phyloP scores from a whole-genome alignment of 2,797 vertebrate species.

The Coendou prehensilis region DNA sequence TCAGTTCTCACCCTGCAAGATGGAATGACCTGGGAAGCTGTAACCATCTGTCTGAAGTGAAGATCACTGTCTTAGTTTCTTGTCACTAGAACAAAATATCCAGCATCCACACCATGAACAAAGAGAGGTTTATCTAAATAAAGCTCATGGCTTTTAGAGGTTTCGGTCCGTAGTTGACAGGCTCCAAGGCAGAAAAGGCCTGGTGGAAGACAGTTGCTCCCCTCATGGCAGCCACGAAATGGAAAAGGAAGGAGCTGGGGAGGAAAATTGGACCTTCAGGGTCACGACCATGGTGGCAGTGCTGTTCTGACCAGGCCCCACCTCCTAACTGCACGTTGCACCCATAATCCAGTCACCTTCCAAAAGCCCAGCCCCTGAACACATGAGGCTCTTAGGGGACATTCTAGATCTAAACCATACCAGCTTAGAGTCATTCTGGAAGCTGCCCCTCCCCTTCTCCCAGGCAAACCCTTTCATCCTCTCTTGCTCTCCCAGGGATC shows the following conservation, averaged over 20 bases:
- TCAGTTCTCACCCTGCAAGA: not conserved
- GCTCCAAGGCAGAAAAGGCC: not conserved
- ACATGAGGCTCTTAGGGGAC: not conserved
- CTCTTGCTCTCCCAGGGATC: not conserved
- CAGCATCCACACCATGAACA: not conserved
- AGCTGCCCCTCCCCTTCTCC: too few species aligned
- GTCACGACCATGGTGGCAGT: too few species aligned
- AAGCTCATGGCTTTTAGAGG: not conserved
- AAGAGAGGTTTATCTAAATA: not conserved
- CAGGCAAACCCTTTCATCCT: not conserved
- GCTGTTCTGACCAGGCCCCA: not conserved
- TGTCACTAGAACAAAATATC: not conserved
- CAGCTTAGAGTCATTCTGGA: not conserved
- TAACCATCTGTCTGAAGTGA: not conserved
- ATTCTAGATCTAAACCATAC: not conserved
- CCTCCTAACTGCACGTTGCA: not conserved
- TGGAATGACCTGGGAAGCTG: conserved; percentile 11
- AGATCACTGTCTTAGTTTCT: not conserved
- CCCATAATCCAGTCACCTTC: not conserved
- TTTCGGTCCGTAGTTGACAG: not conserved
- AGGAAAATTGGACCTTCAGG: not conserved
- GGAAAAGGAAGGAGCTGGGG: not conserved
- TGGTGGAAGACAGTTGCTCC: not conserved
- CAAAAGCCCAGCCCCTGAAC: not conserved
- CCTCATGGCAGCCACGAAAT: not conserved